Percentiles rank a stretch among this genome's conserved stretches.
These are phyloP conservation scores for Saccopteryx bilineata DNA, from an alignment of 2,113 vertebrate species.

Conservation along the genomic window DNA sequence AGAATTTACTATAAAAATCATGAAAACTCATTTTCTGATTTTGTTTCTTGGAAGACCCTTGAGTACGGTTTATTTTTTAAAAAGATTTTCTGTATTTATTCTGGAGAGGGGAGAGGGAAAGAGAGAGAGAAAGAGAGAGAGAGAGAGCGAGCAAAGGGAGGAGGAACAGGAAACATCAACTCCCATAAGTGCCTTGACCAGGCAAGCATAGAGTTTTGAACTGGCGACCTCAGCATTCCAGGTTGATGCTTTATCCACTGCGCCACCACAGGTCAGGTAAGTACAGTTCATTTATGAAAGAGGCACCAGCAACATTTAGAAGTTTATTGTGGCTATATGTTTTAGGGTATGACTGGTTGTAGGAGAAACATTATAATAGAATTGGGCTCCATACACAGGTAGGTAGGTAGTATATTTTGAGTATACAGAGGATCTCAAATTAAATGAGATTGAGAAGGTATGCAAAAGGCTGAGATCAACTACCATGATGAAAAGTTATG, in stretches of 20 bases:
- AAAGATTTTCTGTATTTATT: no score
- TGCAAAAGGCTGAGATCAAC: neutral
- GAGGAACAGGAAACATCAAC: no score
- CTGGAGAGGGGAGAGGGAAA: no score
- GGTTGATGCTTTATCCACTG: no score
- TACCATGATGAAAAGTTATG: neutral
- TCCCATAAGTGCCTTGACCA: no score
- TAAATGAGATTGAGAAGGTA: neutral
- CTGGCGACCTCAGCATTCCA: no score
- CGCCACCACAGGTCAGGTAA: no score
- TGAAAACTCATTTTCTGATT: neutral
- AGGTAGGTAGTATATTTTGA: neutral
- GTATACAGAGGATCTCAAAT: neutral
- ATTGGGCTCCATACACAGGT: neutral
- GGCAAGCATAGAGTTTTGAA: no score
- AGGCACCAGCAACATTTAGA: neutral
- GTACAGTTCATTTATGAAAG: neutral
- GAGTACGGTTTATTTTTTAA: neutral
- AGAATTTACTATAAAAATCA: neutral
- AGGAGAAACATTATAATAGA: neutral
- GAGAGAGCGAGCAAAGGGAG: no score
- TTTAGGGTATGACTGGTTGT: neutral
- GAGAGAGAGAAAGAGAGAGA: no score
- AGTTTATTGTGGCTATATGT: neutral
- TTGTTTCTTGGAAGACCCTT: neutral